Evolutionary conservation across 2,888 invertebrate species (phyloP), one percentile per base, ranked within the genome.

Genomic region (Heliconius hortense): DNA sequence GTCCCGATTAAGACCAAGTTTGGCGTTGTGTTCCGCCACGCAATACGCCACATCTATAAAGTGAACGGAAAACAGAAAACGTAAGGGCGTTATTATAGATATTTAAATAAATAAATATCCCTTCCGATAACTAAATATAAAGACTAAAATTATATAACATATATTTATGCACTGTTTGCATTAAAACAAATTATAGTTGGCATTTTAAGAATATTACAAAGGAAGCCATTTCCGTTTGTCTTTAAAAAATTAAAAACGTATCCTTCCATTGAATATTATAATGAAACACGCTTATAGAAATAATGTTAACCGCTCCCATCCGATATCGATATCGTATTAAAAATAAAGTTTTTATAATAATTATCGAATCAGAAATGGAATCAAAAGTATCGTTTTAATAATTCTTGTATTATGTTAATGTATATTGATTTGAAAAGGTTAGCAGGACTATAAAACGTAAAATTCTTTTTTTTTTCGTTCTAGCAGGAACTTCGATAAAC

Each of bases 181-280:
- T n/a, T 60, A 28, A 60, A 53, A 53, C 1, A 53, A 69, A 53
- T 11, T 64, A 39, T 28, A 10, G 31, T 69, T 31, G 7, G n/a
- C 8, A 13, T 7, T n/a, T 7, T 26, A 67, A 43, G 53, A 53
- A 64, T 35, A 5, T 64, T 72, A 5, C 11, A 67, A 59, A 39
- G 66, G 56, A 73, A 66, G n/a, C 64, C 56, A 21, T 43, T 48
- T 43, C 66, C 66, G 28, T 67, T 43, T 73, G 28, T 59, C 21
- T 73, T 68, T 48, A 60, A 48, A 48, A 63, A 31, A 26, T 24
- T 62, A 66, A 24, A n/a, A 68, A 62, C n/a, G 67, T 48, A 35
- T 60, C 43, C 67, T 68, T 68, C 59, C 43, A 56, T 56, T 56
- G 56, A 31, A 69, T 56, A 8, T 56, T 56, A 35, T 43, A 39